Evolutionary conservation across 2,888 invertebrate genomes (phyloP), one percentile per base, ranked within the genome.

Genomic region (Sympetrum striolatum): DNA sequence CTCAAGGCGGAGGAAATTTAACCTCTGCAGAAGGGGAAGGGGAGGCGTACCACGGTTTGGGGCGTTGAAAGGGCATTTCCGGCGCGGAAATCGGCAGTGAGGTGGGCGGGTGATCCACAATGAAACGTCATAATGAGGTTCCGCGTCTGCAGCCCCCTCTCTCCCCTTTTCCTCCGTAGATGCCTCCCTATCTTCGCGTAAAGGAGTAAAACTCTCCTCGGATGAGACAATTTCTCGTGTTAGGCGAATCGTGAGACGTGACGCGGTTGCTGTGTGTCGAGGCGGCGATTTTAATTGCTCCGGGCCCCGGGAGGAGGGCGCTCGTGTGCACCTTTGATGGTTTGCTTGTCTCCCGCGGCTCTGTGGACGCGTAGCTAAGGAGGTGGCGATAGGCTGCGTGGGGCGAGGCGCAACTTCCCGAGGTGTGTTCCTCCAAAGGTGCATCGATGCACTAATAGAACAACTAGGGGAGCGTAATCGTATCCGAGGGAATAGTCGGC

Each of bases 101-200:
- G 60, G 58, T 31, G 35, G 86, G 58, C 22, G 60, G 37, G 86
- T 6, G 60, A n/a, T 60, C 35, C 18, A 58, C 60, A 86, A 86
- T 60, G 37, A 86, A 60, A 86, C 58, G 86, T 60, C 58, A 58
- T 86, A 86, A 86, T 86, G 86, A 60, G 35, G 25, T 53, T 25
- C 39, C 48, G 12, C n/a, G 25, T 44, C 37, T 81, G 5, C 25
- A 25, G 12, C 25, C 81, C 39, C 14, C 81, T 12, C 6, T 25
- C 81, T 80, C 6, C 39, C 39, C 44, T 22, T 2, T 31, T 18
- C 4, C 81, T n/a, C 44, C 14, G 44, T 39, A 22, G 12, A 18
- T n/a, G 8, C 44, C 81, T n/a, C 25, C 81, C 44, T 22, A 39
- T 58, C 4, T n/a, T 25, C 31, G 44, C 48, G 81, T 53, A 15